Conservation (phyloP, 2,113 vertebrate genomes). For the Trematomus loennbergii region DNA sequence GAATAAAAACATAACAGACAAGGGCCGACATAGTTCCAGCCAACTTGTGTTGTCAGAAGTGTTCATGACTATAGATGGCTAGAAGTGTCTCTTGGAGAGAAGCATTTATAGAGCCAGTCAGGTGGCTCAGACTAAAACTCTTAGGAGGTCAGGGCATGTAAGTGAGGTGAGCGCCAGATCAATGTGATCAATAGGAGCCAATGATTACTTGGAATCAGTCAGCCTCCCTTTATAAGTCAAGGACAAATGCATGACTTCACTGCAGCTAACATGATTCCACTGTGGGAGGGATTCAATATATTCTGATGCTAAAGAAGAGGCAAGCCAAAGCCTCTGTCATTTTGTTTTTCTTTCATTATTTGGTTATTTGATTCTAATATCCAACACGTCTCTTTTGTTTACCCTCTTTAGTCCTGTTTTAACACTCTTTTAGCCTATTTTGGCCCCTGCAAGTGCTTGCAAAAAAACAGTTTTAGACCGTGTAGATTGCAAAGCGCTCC, state of each 20-base stretch:
- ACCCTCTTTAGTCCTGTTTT: constrained; percentile 45
- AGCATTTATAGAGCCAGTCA: constrained; percentile 29
- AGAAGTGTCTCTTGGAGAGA: neutral
- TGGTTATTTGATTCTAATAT: constrained; percentile 50
- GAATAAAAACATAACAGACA: constrained; percentile 15
- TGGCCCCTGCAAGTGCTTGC: constrained; percentile 13
- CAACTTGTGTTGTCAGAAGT: neutral
- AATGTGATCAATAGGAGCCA: constrained; percentile 56
- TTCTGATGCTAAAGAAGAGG: neutral
- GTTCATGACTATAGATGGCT: neutral
- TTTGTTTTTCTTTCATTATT: constrained; percentile 11
- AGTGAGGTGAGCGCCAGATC: constrained; percentile 53
- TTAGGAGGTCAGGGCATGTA: constrained; percentile 46
- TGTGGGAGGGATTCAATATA: constrained; percentile 14
- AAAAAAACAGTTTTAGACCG: constrained; percentile 43
- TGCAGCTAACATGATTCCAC: constrained; percentile 20
- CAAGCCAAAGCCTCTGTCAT: neutral
- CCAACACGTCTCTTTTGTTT: constrained; percentile 55
- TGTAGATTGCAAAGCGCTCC: constrained; percentile 38
- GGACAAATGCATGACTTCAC: constrained; percentile 44
- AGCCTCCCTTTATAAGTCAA: constrained; percentile 53
- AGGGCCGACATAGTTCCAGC: neutral
- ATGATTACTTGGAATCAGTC: constrained; percentile 59
- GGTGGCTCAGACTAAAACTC: constrained; percentile 49
- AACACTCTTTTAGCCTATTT: constrained; percentile 30